Conservation (phyloP, 2,888 invertebrate species). For the Charanyca ferruginea region DNA sequence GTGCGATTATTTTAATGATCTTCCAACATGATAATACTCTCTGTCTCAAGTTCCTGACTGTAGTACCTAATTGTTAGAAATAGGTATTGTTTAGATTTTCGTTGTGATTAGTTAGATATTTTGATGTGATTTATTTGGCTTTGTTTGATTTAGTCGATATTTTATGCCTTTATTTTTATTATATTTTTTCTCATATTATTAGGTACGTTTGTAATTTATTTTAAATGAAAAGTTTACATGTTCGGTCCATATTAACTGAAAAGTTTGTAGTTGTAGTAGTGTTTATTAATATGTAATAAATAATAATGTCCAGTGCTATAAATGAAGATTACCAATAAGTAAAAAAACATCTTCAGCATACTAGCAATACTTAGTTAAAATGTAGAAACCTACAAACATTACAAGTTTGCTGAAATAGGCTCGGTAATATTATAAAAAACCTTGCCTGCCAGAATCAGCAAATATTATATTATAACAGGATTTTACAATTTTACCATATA, state of each 20-base stretch:
- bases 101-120: slow-evolving; percentile 19
- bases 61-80: neutral
- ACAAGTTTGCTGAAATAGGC: neutral
- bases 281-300: slow-evolving; percentile 2
- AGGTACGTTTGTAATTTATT: neutral
- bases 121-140: neutral
- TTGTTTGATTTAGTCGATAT: neutral
- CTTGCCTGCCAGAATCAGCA: neutral
- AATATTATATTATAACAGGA: too few relatives aligned
- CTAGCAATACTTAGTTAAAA: neutral
- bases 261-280: too few relatives aligned
- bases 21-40: slow-evolving; percentile 16
- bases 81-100: slow-evolving; percentile 7
- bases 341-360: neutral
- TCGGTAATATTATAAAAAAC: neutral
- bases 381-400: neutral
- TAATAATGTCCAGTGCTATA: too few relatives aligned
- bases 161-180: neutral
- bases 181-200: neutral
- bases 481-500: neutral
- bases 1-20: slow-evolving; percentile 22
- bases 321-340: slow-evolving; percentile 1
- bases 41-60: slow-evolving; percentile 22
- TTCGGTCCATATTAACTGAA: neutral
- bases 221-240: neutral